A percentile compares a stretch with the other conserved stretches of the same genome.
Conservation (phyloP, 2,113 vertebrate species). For the Malurus alboscapulatus region DNA sequence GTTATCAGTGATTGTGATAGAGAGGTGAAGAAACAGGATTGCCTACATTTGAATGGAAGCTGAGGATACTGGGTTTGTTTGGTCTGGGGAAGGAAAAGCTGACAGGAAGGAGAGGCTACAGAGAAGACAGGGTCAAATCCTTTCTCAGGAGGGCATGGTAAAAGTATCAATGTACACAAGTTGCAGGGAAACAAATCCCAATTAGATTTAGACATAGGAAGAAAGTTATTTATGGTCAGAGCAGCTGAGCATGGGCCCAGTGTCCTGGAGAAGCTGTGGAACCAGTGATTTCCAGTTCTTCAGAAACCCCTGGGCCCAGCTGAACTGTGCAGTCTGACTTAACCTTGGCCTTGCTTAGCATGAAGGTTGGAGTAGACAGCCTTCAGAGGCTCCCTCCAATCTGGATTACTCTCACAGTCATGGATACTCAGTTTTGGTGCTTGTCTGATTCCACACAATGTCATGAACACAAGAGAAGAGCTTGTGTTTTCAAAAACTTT, state of each 20-base stretch:
- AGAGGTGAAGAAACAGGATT: not conserved
- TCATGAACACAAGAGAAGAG: not conserved
- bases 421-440: not conserved
- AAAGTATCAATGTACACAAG: not conserved
- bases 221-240: not conserved
- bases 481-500: not conserved
- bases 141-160: not conserved
- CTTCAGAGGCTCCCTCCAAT: not conserved
- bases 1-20: not conserved
- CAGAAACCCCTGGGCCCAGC: not conserved
- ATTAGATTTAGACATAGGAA: not conserved
- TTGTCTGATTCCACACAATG: not conserved
- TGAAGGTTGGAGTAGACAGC: not conserved
- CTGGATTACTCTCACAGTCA: not conserved
- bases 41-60: not conserved
- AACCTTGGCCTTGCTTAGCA: not conserved
- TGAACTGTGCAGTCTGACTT: not conserved
- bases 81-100: not conserved
- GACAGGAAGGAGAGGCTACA: not conserved
- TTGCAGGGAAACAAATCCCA: not conserved
- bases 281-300: not conserved
- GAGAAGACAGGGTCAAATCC: not conserved
- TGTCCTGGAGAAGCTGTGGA: not conserved
- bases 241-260: too few relatives aligned
- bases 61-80: not conserved